Base-by-base conservation (phyloP, 1,140 invertebrate species). In the Drosophila willistoni region DNA sequence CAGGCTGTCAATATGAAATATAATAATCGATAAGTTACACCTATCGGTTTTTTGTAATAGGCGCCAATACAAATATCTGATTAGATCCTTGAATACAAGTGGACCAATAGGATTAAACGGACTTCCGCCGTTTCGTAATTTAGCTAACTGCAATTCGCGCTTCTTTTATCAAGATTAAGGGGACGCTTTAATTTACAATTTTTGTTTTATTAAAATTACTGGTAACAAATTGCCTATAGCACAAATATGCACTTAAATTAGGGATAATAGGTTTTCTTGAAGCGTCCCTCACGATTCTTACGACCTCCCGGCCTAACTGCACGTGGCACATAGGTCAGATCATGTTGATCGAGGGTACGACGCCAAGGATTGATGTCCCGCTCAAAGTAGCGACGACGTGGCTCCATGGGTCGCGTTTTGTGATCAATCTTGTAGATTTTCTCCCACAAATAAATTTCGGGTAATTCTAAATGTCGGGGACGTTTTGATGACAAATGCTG, bases 391-490 rank as follows among this genome's bases (percentile, higher is more conserved):
- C 95, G 93, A 22, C 93, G 92, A 81, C 93, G 95, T n/a, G 94
- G 93, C 71, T 96, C 96, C 90, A 95, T 85, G 42, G 94, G 93
- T 65, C 95, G 92, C 0, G 94, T 96, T 13, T 95, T 93, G 70
- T 94, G 84, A 77, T 95, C 91, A 42, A 96, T 94, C 86, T 96
- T 95, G 81, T 96, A 97, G 63, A 97, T 95, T 57, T 94, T 94
- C 76, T 97, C 95, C 96, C 96, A 97, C 57, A 94, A 76, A 73
- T 96, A 95, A 36, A 95, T 93, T 93, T 97, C 96, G 33, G 95
- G 94, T 33, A 92, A 10, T 47, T 94, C 78, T 39, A 93, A 93
- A 76, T 95, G 93, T 57, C 94, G 94, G 0, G 94, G 94, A 79
- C 95, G 93, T 81, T 96, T 95, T 1, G 94, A 93, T 29, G 94